Evolutionary conservation across 2,113 vertebrate genomes (phyloP).

Genomic region (Danionella cerebrum): DNA sequence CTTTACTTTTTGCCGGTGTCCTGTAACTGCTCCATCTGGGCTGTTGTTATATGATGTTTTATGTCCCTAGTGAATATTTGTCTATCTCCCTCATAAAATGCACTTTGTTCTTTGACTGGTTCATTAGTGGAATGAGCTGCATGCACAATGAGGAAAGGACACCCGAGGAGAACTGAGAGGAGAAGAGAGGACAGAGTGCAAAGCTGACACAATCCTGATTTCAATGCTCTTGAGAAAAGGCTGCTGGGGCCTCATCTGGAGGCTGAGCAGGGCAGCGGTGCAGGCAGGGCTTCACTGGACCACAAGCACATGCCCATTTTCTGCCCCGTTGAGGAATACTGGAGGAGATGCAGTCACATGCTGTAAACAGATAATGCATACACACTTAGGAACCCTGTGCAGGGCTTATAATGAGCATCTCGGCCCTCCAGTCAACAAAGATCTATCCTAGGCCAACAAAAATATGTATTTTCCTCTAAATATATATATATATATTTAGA

Average conservation of each 20-base stretch:
- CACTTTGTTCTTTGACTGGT: conserved; percentile 37
- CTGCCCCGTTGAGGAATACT: conserved; percentile 66
- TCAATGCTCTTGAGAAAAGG: conserved; percentile 43
- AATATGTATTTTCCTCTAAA: neutral
- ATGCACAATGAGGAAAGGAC: conserved; percentile 16
- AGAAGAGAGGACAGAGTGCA: conserved; percentile 42
- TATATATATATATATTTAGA: neutral
- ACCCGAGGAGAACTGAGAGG: neutral
- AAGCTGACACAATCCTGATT: conserved; percentile 63
- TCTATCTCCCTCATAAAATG: conserved; percentile 35
- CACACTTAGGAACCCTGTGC: conserved; percentile 16
- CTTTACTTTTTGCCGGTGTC: neutral
- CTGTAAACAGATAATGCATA: too few relatives aligned
- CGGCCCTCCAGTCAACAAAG: conserved; percentile 24
- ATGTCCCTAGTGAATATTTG: conserved; percentile 4
- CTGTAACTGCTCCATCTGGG: conserved; percentile 2
- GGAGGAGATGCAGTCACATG: conserved; percentile 22
- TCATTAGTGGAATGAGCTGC: conserved; percentile 34
- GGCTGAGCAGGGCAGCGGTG: conserved; percentile 55
- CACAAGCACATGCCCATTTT: conserved; percentile 70
- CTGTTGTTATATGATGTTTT: neutral
- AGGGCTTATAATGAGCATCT: conserved; percentile 27
- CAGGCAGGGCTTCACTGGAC: conserved; percentile 60
- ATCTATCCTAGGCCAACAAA: neutral
- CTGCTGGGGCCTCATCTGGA: conserved; percentile 67